phyloP scores from a whole-genome alignment of 2,797 vertebrate genomes.

The Rhincodon typus region DNA sequence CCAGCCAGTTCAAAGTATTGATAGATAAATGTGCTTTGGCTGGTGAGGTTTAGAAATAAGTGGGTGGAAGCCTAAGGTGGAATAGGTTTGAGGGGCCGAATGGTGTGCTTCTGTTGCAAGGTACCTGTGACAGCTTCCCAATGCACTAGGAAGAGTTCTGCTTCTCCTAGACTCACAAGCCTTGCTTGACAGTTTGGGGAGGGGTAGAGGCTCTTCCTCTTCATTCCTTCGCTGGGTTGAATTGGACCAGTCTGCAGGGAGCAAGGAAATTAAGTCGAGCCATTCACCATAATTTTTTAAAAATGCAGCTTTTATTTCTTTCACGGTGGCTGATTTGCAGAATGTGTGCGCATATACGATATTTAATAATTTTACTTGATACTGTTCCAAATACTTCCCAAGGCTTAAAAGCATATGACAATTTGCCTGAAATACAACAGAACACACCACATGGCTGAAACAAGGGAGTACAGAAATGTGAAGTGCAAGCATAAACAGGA shows the following conservation, averaged over 20 bases:
- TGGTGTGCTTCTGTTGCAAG: too few species aligned
- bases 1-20: neutral
- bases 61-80: neutral
- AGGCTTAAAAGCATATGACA: neutral
- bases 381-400: neutral
- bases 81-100: neutral
- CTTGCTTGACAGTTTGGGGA: neutral
- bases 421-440: neutral
- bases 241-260: too few species aligned
- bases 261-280: neutral
- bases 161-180: neutral
- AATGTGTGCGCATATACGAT: neutral
- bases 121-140: too few species aligned
- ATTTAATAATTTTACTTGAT: conserved; percentile 2
- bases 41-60: too few species aligned
- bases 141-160: neutral
- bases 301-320: neutral
- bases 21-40: neutral
- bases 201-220: neutral
- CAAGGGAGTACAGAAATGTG: neutral
- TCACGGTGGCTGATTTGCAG: neutral
- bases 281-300: neutral
- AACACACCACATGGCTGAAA: neutral
- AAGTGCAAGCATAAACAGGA: conserved; percentile 20
- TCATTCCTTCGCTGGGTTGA: neutral